Evolutionary conservation across 2,797 vertebrate genomes (phyloP).

Genomic region (Distichodus sexfasciatus): DNA sequence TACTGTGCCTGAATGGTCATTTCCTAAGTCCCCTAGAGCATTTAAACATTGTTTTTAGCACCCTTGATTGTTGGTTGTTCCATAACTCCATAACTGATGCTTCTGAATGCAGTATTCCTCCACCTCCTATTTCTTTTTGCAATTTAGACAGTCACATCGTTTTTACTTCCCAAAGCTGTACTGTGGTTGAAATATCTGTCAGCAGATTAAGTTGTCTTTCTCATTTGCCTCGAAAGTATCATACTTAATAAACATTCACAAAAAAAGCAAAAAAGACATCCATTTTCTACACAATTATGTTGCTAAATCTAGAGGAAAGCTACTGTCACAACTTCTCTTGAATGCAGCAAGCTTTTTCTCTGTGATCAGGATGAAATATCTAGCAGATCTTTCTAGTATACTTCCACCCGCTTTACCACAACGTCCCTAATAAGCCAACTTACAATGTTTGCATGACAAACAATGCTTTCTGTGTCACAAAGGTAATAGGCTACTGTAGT

Average conservation of each 20-base stretch:
- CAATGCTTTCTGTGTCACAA: background rate
- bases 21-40: background rate
- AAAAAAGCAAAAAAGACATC: no score
- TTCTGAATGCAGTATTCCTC: no score
- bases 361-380: background rate
- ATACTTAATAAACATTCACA: no score
- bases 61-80: background rate
- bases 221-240: no score
- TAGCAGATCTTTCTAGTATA: background rate
- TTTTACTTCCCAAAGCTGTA: no score
- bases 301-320: no score
- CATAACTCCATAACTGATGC: background rate
- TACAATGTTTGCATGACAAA: slow-evolving; percentile 13
- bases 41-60: background rate
- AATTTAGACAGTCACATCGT: no score
- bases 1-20: background rate
- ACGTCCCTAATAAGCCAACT: slow-evolving; percentile 1
- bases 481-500: background rate
- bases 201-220: no score
- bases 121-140: no score
- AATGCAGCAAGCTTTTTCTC: background rate
- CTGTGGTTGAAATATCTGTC: no score
- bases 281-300: no score
- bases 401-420: background rate
- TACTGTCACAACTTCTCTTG: background rate